Percentiles rank a stretch among this genome's conserved stretches.
Evolutionary conservation across 2,888 invertebrate genomes (phyloP).

Genomic region (Cyclophora punctaria): DNA sequence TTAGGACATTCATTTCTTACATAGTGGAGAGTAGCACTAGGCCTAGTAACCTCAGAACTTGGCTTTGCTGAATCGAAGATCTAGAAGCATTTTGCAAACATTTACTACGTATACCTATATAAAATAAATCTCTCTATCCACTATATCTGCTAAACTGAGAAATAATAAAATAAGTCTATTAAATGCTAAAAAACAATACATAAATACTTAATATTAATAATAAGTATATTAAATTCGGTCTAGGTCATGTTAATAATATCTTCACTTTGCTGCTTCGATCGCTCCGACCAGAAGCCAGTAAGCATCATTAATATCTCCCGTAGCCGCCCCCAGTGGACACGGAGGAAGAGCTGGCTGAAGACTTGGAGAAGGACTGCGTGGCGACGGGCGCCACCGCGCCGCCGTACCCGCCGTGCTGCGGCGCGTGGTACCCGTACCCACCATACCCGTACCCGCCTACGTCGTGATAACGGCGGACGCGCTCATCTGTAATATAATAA

Average conservation of each 20-base stretch:
- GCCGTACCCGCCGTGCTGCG: slow-evolving; percentile 18
- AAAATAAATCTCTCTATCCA: no score
- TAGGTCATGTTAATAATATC: no score
- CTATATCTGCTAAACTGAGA: no score
- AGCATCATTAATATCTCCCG: slow-evolving; percentile 9
- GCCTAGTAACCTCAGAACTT: no score
- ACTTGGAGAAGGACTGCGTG: slow-evolving; percentile 45
- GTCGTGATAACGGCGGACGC: slow-evolving; percentile 28
- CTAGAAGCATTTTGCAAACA: no score
- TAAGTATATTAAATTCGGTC: not conserved
- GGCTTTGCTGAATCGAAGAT: no score
- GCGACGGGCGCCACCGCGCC: slow-evolving; percentile 18
- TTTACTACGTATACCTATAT: no score
- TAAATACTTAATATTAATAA: not conserved
- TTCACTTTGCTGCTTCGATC: slow-evolving; percentile 8
- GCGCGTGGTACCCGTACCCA: slow-evolving; percentile 19
- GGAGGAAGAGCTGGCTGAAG: slow-evolving; percentile 46
- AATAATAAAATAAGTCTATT: not conserved
- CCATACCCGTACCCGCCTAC: slow-evolving; percentile 25
- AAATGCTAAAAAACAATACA: not conserved
- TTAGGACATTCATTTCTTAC: no score
- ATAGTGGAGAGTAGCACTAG: no score
- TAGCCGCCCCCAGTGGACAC: slow-evolving; percentile 27
- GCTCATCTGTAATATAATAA: slow-evolving; percentile 22
- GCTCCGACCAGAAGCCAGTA: not conserved